Percentiles rank a stretch among this genome's conserved stretches.
Evolutionary conservation across 2,113 vertebrate genomes (phyloP).

Genomic region (Eretmochelys imbricata): DNA sequence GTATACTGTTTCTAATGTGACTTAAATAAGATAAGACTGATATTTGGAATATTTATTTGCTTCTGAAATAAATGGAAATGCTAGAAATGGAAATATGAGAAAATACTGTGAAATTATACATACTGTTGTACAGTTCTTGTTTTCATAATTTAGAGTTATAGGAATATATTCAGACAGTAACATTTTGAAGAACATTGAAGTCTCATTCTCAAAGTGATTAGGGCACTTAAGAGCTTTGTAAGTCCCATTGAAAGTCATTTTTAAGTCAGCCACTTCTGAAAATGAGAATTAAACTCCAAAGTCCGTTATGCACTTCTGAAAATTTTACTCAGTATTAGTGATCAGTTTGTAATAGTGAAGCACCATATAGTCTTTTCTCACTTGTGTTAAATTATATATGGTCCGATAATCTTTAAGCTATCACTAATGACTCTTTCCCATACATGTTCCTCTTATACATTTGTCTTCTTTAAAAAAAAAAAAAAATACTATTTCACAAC

Average conservation of each 20-base stretch:
- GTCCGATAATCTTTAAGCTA: too few relatives aligned
- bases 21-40: not conserved
- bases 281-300: too few relatives aligned
- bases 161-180: not conserved
- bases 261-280: too few relatives aligned
- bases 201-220: not conserved
- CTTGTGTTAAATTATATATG: too few relatives aligned
- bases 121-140: not conserved
- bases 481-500: not conserved
- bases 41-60: not conserved
- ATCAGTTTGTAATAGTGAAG: too few relatives aligned
- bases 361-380: too few relatives aligned
- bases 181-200: not conserved
- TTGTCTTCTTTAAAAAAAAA: not conserved
- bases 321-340: too few relatives aligned
- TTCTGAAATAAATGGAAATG: not conserved
- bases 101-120: not conserved
- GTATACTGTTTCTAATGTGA: not conserved
- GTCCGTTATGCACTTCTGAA: too few relatives aligned
- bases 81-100: not conserved
- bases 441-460: not conserved
- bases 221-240: too few relatives aligned
- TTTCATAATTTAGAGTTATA: not conserved
- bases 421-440: rapidly evolving
- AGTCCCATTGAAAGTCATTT: not conserved